A percentile compares a stretch with the other conserved stretches of the same genome.
These are phyloP conservation scores for Gopherus flavomarginatus DNA, from an alignment of 2,113 vertebrate species.

Conservation along the genomic window DNA sequence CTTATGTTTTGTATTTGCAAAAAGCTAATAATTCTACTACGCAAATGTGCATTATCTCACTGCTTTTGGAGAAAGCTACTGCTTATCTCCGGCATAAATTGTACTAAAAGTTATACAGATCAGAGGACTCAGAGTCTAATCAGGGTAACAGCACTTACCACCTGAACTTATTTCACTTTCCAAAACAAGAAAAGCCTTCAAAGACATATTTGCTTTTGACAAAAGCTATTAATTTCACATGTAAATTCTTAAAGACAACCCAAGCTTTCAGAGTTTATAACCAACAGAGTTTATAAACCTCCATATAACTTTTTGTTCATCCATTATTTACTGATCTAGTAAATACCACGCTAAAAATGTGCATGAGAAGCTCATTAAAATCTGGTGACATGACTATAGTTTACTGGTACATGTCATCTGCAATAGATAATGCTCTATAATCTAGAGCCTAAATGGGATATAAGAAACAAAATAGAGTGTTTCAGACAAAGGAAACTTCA, in stretches of 20 bases:
- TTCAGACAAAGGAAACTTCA: conserved; percentile 50
- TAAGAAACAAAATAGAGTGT: conserved; percentile 42
- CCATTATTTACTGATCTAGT: not conserved
- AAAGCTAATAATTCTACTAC: not conserved
- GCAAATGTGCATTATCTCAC: not conserved
- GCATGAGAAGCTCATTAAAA: conserved; percentile 27
- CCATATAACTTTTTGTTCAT: not conserved
- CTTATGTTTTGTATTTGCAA: not conserved
- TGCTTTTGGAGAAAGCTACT: not conserved
- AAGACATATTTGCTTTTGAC: not conserved
- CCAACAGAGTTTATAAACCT: conserved; percentile 19
- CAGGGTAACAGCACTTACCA: not conserved
- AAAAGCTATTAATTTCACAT: not conserved
- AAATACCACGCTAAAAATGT: conserved; percentile 28
- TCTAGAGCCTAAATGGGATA: conserved; percentile 49
- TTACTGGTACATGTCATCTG: conserved; percentile 45
- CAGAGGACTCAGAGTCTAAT: not conserved
- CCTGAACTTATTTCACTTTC: not conserved
- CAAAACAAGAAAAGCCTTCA: not conserved
- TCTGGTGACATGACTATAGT: conserved; percentile 24
- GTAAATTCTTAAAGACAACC: not conserved
- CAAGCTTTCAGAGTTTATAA: conserved; percentile 4
- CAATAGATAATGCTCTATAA: conserved; percentile 66
- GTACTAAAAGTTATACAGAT: not conserved
- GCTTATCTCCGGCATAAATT: not conserved